These are phyloP conservation scores for Aphelenchoides avenae DNA, from an alignment of 1,140 invertebrate genomes.

Conservation along the genomic window DNA sequence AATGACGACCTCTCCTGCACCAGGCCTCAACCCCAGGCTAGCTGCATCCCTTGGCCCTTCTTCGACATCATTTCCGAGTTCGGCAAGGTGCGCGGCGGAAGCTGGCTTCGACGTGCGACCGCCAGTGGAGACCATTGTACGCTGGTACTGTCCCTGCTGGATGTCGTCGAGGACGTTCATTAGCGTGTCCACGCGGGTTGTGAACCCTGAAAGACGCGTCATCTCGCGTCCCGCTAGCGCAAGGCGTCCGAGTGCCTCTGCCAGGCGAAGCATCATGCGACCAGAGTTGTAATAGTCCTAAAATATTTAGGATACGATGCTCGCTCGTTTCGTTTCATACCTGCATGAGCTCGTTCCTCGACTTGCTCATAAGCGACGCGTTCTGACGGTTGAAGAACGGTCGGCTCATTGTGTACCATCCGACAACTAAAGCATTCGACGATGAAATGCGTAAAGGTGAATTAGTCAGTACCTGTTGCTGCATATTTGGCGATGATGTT, in stretches of 20 bases:
- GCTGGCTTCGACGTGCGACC: too few species aligned
- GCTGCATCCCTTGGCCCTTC: too few species aligned
- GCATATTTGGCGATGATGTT: conserved; percentile 94
- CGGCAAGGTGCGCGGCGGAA: too few species aligned
- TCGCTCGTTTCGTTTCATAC: conserved; percentile 8
- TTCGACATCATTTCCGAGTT: too few species aligned
- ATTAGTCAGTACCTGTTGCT: conserved; percentile 69
- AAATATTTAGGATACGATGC: too few species aligned
- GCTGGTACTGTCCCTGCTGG: conserved; percentile 67
- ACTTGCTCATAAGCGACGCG: conserved; percentile 53
- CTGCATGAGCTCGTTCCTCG: conserved; percentile 56
- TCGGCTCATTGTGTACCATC: conserved; percentile 86
- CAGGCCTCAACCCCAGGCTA: conserved; percentile 63
- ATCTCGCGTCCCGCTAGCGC: conserved; percentile 88
- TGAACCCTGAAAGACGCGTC: conserved; percentile 86
- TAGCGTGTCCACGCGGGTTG: conserved; percentile 83
- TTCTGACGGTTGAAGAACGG: conserved; percentile 75
- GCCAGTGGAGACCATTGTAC: conserved; percentile 39
- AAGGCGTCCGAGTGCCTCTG: conserved; percentile 88
- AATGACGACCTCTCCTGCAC: conserved; percentile 75
- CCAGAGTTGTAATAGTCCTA: conserved; percentile 87
- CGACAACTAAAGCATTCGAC: conserved; percentile 66
- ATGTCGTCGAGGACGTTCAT: conserved; percentile 78
- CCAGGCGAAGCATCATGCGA: conserved; percentile 90
- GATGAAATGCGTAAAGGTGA: not conserved